Percentiles rank a stretch among this genome's conserved stretches.
phyloP scores from a whole-genome alignment of 1,140 invertebrate species.

The Leptopilina clavipes region DNA sequence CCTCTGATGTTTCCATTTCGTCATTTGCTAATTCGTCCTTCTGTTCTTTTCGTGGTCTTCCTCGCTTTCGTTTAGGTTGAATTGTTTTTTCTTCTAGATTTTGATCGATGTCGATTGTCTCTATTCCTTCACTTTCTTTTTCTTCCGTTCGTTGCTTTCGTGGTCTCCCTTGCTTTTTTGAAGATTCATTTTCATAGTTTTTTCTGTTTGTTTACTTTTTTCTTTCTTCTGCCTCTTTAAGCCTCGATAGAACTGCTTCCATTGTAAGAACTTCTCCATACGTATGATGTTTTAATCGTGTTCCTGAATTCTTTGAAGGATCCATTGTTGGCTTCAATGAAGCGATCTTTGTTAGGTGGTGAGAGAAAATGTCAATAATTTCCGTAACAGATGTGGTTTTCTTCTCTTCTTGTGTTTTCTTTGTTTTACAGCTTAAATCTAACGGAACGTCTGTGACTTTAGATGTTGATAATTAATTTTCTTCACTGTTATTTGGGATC shows the following conservation, averaged over 20 bases:
- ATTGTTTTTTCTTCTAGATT: not conserved
- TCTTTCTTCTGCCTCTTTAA: too few species aligned
- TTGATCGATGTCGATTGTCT: too few species aligned
- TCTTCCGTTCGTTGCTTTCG: too few species aligned
- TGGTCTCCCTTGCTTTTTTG: too few species aligned
- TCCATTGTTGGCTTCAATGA: not conserved
- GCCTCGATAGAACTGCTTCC: conserved; percentile 16
- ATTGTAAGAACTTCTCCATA: conserved; percentile 35
- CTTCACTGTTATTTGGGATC: too few species aligned
- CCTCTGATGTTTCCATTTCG: not conserved
- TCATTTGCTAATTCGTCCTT: not conserved
- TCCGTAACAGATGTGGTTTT: not conserved
- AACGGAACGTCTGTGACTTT: not conserved
- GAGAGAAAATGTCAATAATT: conserved; percentile 27
- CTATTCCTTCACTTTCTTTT: too few species aligned
- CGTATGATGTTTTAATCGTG: conserved; percentile 34
- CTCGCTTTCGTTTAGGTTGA: not conserved
- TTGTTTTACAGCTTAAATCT: conserved; percentile 42
- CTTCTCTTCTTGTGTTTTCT: conserved; percentile 6
- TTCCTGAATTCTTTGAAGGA: not conserved
- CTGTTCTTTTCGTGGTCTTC: not conserved
- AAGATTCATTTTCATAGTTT: too few species aligned
- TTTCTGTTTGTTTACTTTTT: too few species aligned
- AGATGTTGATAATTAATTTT: too few species aligned
- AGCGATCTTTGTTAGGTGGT: conserved; percentile 29